Evolutionary conservation across 2,888 invertebrate genomes (phyloP), one percentile per base, ranked within the genome.

Genomic region (Dryomyza anilis): DNA sequence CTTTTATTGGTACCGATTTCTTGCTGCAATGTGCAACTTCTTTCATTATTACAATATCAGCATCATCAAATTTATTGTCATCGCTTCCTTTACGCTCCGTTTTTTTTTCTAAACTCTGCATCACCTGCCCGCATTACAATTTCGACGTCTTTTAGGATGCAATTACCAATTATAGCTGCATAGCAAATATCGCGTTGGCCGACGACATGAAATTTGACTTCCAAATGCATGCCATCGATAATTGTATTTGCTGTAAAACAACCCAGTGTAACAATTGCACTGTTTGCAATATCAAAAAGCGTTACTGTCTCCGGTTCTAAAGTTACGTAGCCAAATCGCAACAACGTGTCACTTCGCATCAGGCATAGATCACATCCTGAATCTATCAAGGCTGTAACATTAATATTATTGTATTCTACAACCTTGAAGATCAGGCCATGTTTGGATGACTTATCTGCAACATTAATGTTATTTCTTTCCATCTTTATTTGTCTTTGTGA

Each of bases 301-400:
- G n/a, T 30, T 30, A 30, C 55, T 12, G 10, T 12, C 2, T 43
- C 21, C 2, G 23, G 5, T 23, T 43, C 43, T 4, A 63, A 53
- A 16, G 45, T 30, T 3, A 25, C n/a, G n/a, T 65, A 60, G 12
- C 61, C 57, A 16, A 65, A 19, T 16, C n/a, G 7, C 23, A 30
- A 5, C 6, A 67, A 21, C 0, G 46, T 52, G 14, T 65, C 67
- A 29, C 63, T 57, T 1, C 67, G 56, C 1, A 67, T n/a, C 2
- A 63, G 25, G 50, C 60, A 64, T n/a, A 68, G 25, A 30, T 68
- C 66, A 25, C 66, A 64, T 2, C 64, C 68, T 1, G 68, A 66
- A 19, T 68, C 66, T 2, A 68, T 36, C 8, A 68, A 30, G 12
- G 66, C 70, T n/a, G 39, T 14, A 21, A 46, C n/a, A n/a, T n/a